Base-by-base conservation (phyloP, 2,888 invertebrate species). In the Melipona beecheii region DNA sequence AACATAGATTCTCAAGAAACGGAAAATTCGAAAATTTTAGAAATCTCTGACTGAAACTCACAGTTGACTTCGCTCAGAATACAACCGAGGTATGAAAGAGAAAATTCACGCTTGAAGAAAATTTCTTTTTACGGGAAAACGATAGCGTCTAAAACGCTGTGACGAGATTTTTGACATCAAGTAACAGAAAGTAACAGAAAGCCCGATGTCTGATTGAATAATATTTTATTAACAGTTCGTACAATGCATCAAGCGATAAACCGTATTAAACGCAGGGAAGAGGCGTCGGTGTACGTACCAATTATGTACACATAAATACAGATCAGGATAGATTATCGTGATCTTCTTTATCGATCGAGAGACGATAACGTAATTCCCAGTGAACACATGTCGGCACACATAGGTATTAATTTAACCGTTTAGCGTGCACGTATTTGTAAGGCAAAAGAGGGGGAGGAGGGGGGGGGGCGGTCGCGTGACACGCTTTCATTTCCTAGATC, bases 401-500 rank as follows among this genome's bases (percentile, higher is more conserved):
- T 36, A 24, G 21, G 36, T 62, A 69, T 74, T 62, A 74, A 69
- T 69, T 54, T 66, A 24, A 60, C 66, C 36, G 36, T 54, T 73
- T 66, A 66, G 31, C 17, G 36, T 0, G 17, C 43, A 49, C 49
- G 49, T 54, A 64, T 77, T 77, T 31, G 69, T 43, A 43, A 43
- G 9, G 43, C 49, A 49, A 69, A 75, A 52, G 36, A 19, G n/a
- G n/a, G n/a, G n/a, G n/a, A 52, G 62, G 6, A n/a, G 62, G 36
- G 21, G 54, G 13, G n/a, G 62, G 2, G 4, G 11, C 31, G 27
- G 27, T 79, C 27, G 75, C 75, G 69, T 79, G 79, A 69, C 75
- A 68, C 27, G 54, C 49, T 75, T 75, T 74, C 69, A 56, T 70
- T 75, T 75, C 69, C 64, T 31, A 56, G 54, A 56, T 75, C 62